These are phyloP conservation scores for Orchestia grillus DNA, from an alignment of 1,140 invertebrate genomes.

Conservation along the genomic window DNA sequence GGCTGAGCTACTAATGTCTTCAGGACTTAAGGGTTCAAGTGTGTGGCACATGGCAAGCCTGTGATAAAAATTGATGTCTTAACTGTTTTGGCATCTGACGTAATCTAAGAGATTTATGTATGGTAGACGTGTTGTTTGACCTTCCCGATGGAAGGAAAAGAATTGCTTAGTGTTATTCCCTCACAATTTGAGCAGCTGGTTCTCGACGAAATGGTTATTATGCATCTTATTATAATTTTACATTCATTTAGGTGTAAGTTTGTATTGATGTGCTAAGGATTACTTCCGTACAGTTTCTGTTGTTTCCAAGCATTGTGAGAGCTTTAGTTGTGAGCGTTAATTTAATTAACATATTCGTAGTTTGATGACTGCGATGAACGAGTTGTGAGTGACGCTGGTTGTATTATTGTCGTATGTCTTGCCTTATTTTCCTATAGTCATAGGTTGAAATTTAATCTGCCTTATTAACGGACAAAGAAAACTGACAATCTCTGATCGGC, in stretches of 20 bases:
- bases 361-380: not conserved
- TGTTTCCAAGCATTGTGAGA: not conserved
- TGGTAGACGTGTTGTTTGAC: not conserved
- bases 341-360: not conserved
- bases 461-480: not conserved
- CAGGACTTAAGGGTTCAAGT: too few relatives aligned
- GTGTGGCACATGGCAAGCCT: not conserved
- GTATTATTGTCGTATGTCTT: not conserved
- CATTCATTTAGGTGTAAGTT: not conserved
- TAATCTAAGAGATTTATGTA: not conserved
- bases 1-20: too few relatives aligned
- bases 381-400: not conserved
- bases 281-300: not conserved
- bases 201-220: not conserved
- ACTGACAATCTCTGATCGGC: not conserved
- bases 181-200: not conserved
- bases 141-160: not conserved
- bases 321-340: too few relatives aligned
- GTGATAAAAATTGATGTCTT: not conserved
- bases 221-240: not conserved
- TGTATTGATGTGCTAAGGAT: not conserved
- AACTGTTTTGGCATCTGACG: not conserved
- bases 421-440: not conserved
- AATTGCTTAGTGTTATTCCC: not conserved
- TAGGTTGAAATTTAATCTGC: not conserved